Conservation (phyloP, 2,113 vertebrate species). For the Steatornis caripensis region DNA sequence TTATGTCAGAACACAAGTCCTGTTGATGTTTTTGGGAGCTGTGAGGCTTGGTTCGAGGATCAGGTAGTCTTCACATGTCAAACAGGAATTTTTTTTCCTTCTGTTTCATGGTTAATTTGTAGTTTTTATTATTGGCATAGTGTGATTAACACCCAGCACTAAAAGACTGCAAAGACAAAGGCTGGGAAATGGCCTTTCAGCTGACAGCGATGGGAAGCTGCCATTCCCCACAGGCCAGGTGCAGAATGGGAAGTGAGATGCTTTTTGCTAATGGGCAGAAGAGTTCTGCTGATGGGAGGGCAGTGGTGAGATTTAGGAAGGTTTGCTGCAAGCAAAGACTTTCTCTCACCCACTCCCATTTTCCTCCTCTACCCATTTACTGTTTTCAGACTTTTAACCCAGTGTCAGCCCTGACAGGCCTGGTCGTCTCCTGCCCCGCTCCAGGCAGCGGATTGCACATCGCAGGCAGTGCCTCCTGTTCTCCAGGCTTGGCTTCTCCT, state of each 20-base stretch:
- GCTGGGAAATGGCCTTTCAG: neutral
- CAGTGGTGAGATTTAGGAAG: neutral
- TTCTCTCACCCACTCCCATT: neutral
- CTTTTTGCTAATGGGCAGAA: neutral
- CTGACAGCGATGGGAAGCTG: neutral
- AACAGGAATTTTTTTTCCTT: neutral
- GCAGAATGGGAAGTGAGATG: neutral
- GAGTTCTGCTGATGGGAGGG: neutral
- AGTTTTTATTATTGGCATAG: neutral
- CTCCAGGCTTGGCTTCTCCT: neutral
- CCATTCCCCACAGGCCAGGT: neutral
- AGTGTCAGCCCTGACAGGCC: neutral
- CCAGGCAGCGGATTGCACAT: fast-evolving
- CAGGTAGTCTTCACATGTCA: neutral
- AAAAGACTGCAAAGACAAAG: neutral
- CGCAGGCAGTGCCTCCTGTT: neutral
- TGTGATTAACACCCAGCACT: neutral
- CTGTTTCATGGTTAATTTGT: neutral
- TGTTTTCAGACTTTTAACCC: neutral
- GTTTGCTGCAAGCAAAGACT: neutral
- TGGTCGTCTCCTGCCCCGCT: neutral
- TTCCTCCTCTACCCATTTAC: neutral
- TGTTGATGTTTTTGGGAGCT: neutral
- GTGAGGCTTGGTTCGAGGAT: neutral
- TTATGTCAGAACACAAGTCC: neutral